Percentiles rank a stretch among this genome's conserved stretches.
Conservation (phyloP, 2,888 invertebrate species). For the Ectemnius cavifrons region DNA sequence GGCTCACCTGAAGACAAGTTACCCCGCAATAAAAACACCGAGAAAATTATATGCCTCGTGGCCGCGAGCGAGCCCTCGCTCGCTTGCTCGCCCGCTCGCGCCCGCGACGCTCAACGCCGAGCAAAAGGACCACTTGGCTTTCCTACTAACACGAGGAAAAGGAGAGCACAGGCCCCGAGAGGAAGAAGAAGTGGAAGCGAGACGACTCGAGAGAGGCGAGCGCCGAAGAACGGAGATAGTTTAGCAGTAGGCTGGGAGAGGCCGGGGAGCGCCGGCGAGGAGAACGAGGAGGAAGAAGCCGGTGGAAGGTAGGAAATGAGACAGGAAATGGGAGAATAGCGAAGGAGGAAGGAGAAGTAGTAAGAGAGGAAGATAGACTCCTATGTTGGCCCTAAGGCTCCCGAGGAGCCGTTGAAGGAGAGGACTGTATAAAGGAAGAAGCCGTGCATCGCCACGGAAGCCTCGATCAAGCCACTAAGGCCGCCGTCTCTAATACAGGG, state of each 20-base stretch:
- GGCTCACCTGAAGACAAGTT: conserved; percentile 78
- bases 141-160: conserved; percentile 66
- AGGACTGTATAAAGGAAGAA: conserved; percentile 65
- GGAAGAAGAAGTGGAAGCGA: conserved; percentile 18
- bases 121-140: conserved; percentile 73
- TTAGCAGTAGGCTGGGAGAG: conserved; percentile 42
- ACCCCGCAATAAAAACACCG: conserved; percentile 77
- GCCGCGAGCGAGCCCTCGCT: conserved; percentile 63
- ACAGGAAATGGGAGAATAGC: conserved; percentile 3
- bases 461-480: conserved; percentile 60
- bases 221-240: conserved; percentile 32
- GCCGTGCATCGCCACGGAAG: conserved; percentile 63
- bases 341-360: conserved; percentile 12
- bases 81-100: neutral
- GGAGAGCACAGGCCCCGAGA: conserved; percentile 57
- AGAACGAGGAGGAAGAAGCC: conserved; percentile 33
- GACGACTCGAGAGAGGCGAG: conserved; percentile 8
- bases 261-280: conserved; percentile 23
- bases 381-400: conserved; percentile 53
- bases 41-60: conserved; percentile 77
- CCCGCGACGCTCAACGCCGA: conserved; percentile 55
- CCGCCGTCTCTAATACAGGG: conserved; percentile 58
- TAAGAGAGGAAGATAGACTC: conserved; percentile 19
- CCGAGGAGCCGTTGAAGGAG: conserved; percentile 58
- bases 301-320: conserved; percentile 20